These are phyloP conservation scores for Sardina pilchardus DNA, from an alignment of 2,113 vertebrate genomes.

Conservation along the genomic window DNA sequence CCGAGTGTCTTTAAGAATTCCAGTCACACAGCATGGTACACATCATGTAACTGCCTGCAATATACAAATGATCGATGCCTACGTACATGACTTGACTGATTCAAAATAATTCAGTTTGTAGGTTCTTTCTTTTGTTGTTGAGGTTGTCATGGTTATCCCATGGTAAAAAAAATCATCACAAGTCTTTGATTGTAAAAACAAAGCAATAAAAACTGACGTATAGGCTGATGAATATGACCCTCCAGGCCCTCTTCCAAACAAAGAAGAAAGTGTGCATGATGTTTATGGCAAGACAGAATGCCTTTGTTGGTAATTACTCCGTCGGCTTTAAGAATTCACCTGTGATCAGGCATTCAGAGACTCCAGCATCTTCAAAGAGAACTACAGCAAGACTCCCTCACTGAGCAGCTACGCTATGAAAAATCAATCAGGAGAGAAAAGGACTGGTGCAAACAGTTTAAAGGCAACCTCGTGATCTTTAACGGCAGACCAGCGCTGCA, in stretches of 20 bases:
- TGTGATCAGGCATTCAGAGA: constrained; percentile 8
- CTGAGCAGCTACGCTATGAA: constrained; percentile 43
- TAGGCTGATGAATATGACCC: neutral
- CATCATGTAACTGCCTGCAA: neutral
- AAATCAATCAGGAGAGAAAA: constrained; percentile 56
- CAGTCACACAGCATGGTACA: neutral
- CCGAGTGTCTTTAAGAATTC: neutral
- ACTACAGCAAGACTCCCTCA: constrained; percentile 28
- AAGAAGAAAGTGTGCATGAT: neutral
- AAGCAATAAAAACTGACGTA: neutral
- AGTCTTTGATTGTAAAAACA: neutral
- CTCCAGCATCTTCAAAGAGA: neutral
- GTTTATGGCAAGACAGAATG: neutral
- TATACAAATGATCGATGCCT: neutral
- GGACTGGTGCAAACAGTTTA: constrained; percentile 56
- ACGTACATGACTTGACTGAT: neutral
- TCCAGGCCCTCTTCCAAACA: neutral
- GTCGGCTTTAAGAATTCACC: neutral
- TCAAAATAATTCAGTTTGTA: neutral
- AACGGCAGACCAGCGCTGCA: constrained; percentile 41
- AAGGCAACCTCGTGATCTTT: constrained; percentile 41
- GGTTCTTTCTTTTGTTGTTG: neutral
- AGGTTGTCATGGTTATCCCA: neutral
- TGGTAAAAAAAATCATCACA: neutral
- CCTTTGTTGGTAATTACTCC: neutral